Evolutionary conservation across 2,797 vertebrate genomes (phyloP), one percentile per base, ranked within the genome.

Genomic region (Pristis pectinata): DNA sequence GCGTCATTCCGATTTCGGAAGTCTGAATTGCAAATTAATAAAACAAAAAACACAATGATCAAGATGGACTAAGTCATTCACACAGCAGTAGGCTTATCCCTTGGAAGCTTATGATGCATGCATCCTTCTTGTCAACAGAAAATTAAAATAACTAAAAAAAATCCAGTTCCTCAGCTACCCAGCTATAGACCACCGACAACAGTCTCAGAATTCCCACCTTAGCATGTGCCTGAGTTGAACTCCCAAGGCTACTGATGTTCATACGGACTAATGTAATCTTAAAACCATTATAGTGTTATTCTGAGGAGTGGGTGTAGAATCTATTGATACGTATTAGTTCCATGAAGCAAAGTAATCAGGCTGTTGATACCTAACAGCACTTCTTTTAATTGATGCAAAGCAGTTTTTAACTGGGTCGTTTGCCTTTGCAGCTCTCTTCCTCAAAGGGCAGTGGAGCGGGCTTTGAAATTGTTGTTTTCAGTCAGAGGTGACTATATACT

Each of bases 1-100:
- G 97, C 87, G 98, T 98, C 96, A 98, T 97, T 13, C 98, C 98
- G 2, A 98, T 96, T 91, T 98, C 98, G 64, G 97, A 98, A 0
- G 98, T 98, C 98, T 98, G 95, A 80, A 94, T 27, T 74, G 22
- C 19, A 74, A 49, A 77, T 70, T 30, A 15, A n/a, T 24, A 10
- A 56, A 22, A 10, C 15, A n/a, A 19, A 93, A 34, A 1, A 15
- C 13, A 70, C 91, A 49, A 6, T 72, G 30, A 41, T 53, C 53
- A 91, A 64, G 0, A 67, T 91, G n/a, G 87, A n/a, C 59, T 91
- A 2, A 34, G 7, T 94, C 70, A 49, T 94, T 94, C 30, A n/a
- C 22, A 70, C 5, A 34, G 41, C 27, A n/a, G 44, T 49, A 41
- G 24, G 56, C 53, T 34, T 56, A 74, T 76, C 24, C 27, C 27